Percentiles rank a stretch among this genome's conserved stretches.
These are phyloP conservation scores for Phrynosoma blainvillii DNA, from an alignment of 2,113 vertebrate genomes.

Conservation along the genomic window DNA sequence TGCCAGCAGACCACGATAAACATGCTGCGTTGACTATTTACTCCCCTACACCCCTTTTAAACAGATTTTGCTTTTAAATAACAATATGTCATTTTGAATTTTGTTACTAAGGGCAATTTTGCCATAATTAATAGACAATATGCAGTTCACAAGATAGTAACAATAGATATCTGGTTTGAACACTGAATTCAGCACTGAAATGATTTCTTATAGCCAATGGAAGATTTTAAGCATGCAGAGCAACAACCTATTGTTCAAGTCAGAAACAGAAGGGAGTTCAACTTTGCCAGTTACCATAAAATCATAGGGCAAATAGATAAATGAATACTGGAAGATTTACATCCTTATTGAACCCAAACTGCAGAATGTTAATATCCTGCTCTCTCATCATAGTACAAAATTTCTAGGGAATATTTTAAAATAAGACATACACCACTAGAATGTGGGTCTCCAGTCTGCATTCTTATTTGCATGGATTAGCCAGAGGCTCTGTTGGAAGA, in stretches of 20 bases:
- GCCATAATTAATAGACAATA: constrained; percentile 14
- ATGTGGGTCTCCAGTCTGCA: too few species aligned
- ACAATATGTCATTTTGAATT: not conserved
- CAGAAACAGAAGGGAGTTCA: constrained; percentile 42
- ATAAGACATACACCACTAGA: not conserved
- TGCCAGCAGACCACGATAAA: not conserved
- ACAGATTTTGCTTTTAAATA: not conserved
- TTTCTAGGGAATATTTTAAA: constrained; percentile 34
- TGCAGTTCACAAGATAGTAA: not conserved
- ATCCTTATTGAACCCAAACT: constrained; percentile 16
- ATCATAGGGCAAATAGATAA: constrained; percentile 40
- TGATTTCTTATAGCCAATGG: not conserved
- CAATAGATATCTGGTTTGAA: constrained; percentile 31
- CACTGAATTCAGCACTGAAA: constrained; percentile 32
- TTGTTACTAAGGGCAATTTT: not conserved
- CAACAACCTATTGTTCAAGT: constrained; percentile 34
- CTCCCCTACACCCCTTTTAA: not conserved
- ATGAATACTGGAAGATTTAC: constrained; percentile 5
- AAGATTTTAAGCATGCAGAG: constrained; percentile 38
- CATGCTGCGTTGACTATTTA: not conserved
- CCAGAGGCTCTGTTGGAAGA: too few species aligned
- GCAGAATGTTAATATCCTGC: constrained; percentile 62
- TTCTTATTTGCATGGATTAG: too few species aligned
- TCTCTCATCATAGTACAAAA: constrained; percentile 80
- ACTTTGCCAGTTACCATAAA: constrained; percentile 28